These are phyloP conservation scores for Saccopteryx bilineata DNA, from an alignment of 2,113 vertebrate species.

Conservation along the genomic window DNA sequence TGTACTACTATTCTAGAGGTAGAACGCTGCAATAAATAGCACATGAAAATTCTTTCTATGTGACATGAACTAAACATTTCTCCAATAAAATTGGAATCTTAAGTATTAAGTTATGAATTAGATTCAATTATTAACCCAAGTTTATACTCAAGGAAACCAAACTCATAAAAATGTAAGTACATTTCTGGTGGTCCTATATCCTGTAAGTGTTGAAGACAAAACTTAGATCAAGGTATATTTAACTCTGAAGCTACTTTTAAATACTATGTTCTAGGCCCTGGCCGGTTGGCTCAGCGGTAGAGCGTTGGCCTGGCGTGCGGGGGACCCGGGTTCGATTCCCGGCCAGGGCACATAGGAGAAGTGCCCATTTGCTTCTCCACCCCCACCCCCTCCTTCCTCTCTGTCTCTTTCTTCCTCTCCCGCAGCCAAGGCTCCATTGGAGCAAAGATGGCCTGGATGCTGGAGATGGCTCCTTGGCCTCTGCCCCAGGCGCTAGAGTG, in stretches of 20 bases:
- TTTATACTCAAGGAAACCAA: background rate
- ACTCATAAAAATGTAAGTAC: background rate
- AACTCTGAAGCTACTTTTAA: background rate
- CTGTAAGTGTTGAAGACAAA: background rate
- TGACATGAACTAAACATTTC: background rate
- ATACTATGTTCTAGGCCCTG: background rate
- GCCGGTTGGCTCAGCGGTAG: no score
- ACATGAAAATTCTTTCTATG: background rate
- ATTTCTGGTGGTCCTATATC: background rate
- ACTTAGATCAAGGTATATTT: background rate
- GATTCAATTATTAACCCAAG: background rate
- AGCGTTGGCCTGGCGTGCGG: no score
- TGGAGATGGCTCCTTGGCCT: no score
- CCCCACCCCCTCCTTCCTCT: no score
- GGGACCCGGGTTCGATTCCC: no score
- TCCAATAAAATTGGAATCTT: background rate
- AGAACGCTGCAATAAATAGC: background rate
- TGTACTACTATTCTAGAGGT: background rate
- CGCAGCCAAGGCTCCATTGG: no score
- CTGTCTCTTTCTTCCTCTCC: no score
- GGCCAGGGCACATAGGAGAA: no score
- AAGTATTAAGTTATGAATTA: background rate
- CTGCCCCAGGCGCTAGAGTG: no score
- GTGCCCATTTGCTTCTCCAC: no score
- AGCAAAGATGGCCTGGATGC: no score